Percentiles rank a stretch among this genome's conserved stretches.
phyloP scores from a whole-genome alignment of 2,113 vertebrate species.

The Macrotus californicus region DNA sequence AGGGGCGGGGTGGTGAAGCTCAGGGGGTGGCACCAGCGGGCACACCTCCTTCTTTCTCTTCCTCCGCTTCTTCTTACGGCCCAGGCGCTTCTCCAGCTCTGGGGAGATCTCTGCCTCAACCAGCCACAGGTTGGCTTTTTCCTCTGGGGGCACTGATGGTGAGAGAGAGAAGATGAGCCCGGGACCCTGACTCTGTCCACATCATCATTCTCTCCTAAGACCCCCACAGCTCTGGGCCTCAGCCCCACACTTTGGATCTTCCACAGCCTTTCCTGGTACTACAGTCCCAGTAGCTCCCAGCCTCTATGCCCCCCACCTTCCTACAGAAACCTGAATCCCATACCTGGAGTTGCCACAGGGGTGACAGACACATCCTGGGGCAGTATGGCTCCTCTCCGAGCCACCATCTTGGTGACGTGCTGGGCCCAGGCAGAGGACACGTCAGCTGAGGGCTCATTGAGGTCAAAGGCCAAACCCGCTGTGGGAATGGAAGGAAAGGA shows the following conservation, averaged over 20 bases:
- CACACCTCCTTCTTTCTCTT: slow-evolving; percentile 88
- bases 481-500: not conserved
- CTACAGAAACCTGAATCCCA: not conserved
- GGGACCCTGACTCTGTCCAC: not conserved
- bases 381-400: slow-evolving; percentile 94
- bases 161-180: not conserved
- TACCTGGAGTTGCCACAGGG: slow-evolving; percentile 92
- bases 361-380: slow-evolving; percentile 96
- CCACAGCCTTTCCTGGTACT: not conserved
- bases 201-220: not conserved
- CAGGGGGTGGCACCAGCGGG: slow-evolving; percentile 55
- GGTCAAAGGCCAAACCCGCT: slow-evolving; percentile 95
- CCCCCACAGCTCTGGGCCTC: not conserved
- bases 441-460: slow-evolving; percentile 93
- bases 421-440: slow-evolving; percentile 97
- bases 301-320: not conserved
- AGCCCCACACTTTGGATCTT: not conserved
- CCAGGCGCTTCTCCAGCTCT: slow-evolving; percentile 85
- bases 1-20: slow-evolving; percentile 45
- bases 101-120: slow-evolving; percentile 91
- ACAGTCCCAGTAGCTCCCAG: not conserved
- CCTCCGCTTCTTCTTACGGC: slow-evolving; percentile 87
- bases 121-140: slow-evolving; percentile 89
- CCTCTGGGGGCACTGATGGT: slow-evolving; percentile 88
- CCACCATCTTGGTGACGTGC: slow-evolving; percentile 98